Base-by-base conservation (phyloP, 2,888 invertebrate genomes). In the Eumacrocentrus americanus region DNA sequence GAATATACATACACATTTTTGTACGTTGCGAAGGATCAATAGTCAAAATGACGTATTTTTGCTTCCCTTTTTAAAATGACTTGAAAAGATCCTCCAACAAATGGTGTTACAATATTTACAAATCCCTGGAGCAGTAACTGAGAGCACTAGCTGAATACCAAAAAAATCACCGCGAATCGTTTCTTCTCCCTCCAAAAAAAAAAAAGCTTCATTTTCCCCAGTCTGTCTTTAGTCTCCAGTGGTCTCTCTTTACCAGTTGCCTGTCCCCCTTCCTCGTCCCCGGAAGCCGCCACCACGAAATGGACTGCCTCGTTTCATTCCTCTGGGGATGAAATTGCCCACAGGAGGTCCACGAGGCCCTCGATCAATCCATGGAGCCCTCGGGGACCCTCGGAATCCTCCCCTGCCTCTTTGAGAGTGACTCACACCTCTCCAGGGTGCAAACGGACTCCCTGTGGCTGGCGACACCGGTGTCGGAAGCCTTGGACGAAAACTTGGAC, bases 361-460 rank as follows among this genome's bases (percentile, higher is more conserved):
- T 25, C 75, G 66, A 23, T 79, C 76, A 71, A 83, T 83, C 86
- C 77, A 85, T 77, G 74, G 84, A 71, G 67, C 74, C 34, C 73
- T 81, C 69, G 60, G 82, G 70, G 70, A 84, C 1, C 77, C 78
- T 61, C 77, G 70, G 25, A 29, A 85, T 76, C 58, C 82, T 78
- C 73, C 81, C 71, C 77, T 68, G 3, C 82, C 83, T 77, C 70
- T 83, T 65, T 66, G 79, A 34, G 63, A 63, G 37, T 59, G 67
- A 18, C 54, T 63, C 74, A n/a, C 81, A 67, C 70, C 83, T 70
- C 42, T 82, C 83, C 61, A 82, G 70, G 63, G 80, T 73, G 58
- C 82, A 67, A 61, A 85, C 14, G 67, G 66, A n/a, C 60, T 61
- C 1, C 50, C 54, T 1, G 62, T 34, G 1, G 50, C 38, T 5